Evolutionary conservation across 2,113 vertebrate genomes (phyloP), one percentile per base, ranked within the genome.

Genomic region (Caracal caracal): DNA sequence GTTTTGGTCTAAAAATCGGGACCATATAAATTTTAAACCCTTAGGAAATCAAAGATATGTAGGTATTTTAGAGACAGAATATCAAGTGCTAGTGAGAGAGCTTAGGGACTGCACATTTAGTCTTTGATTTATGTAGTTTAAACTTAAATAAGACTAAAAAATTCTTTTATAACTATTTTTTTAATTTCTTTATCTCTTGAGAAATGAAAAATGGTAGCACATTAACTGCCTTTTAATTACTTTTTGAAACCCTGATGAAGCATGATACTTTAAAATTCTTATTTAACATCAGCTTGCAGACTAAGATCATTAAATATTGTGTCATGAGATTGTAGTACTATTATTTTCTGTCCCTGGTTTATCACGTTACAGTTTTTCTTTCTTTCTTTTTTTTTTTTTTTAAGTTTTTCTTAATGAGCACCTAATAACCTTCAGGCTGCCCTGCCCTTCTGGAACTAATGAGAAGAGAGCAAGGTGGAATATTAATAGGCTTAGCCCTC

Each of bases 161-260:
- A 63, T 26, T 22, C 35, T 73, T 90, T 97, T 68, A 81, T 73
- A 35, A 63, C 89, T 96, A 12, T 75, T 12, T 83, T 90, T 92
- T 53, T 81, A 90, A 82, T 96, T 43, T 90, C 59, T 84, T 28
- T 65, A 16, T 90, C 53, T 93, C 35, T 85, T 51, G 82, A 96
- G 82, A 92, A 94, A 90, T 94, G 61, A 86, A 95, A 95, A 93
- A 56, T 65, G 47, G 22, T 7, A 94, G 10, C n/a, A 56, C 12
- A 40, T 75, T 79, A 97, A 94, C 28, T 79, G 35, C 1, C 47
- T 75, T 93, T 94, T 94, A 96, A 95, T 97, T 93, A 65, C 61
- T 94, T 87, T 93, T 56, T 79, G n/a, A 79, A 87, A 47, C 26
- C 35, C 16, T 35, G 26, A 59, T 75, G 49, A 92, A 89, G 24